Conservation (phyloP, 2,797 vertebrate genomes). For the Myotis pilosus region DNA sequence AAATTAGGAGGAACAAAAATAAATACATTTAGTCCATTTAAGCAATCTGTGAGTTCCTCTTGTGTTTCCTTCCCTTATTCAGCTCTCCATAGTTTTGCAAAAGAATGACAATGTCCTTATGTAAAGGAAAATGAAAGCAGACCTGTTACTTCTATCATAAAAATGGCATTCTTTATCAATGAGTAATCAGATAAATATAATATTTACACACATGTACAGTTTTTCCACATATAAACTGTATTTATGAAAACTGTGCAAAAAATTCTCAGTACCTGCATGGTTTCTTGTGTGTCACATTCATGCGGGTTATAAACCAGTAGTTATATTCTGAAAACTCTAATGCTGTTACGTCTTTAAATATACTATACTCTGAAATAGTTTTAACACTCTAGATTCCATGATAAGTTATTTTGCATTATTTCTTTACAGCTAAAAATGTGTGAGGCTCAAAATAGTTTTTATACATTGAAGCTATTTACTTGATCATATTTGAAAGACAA, state of each 20-base stretch:
- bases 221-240: neutral
- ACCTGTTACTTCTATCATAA: neutral
- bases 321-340: neutral
- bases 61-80: conserved; percentile 45
- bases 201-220: neutral
- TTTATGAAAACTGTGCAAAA: neutral
- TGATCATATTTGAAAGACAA: conserved; percentile 29
- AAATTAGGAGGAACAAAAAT: conserved; percentile 49
- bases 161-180: neutral
- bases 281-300: neutral
- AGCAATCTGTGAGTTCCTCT: conserved; percentile 38
- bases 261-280: neutral
- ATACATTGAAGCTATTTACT: neutral
- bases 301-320: neutral
- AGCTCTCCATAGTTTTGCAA: conserved; percentile 17
- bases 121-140: conserved; percentile 51
- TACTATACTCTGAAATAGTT: neutral
- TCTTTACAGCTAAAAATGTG: neutral
- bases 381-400: neutral
- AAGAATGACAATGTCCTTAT: conserved; percentile 32
- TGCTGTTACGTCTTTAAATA: neutral
- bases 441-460: neutral
- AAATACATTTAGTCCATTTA: conserved; percentile 34
- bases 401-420: neutral
- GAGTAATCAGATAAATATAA: neutral